Base-by-base conservation (phyloP, 2,113 vertebrate genomes). In the Thamnophis sirtalis region DNA sequence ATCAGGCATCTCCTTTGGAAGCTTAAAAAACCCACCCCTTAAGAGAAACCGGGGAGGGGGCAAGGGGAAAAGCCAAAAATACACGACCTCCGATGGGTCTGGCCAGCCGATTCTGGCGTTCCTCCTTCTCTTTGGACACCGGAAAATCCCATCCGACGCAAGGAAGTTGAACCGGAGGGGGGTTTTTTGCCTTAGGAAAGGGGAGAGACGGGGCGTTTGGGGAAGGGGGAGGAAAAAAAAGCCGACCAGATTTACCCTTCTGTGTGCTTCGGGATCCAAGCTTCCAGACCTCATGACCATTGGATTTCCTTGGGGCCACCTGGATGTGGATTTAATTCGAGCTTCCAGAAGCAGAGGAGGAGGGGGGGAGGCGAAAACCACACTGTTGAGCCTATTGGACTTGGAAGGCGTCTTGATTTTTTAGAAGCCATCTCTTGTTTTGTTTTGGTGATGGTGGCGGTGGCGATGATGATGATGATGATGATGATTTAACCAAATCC, bases 1-100 rank as follows among this genome's bases (percentile, higher is more conserved):
- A 80, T 1, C 33, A 38, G 15, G 68, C 33, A 6, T 21, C 33
- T 80, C 68, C 33, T 80, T 80, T 80, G 68, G 68, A 19, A 19
- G 17, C 5, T 15, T 5, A 15, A 68, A 11, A n/a, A 28, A 33
- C 38, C 1, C 11, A 33, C 17, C 33, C 33, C 68, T 80, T 38
- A 17, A 93, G 93, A 89, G 93, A 92, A 54, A 54, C 88, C 94
- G 91, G 89, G 89, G 92, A 54, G 91, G 89, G 54, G 56, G 91
- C 21, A 13, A 38, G 24, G 8, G 24, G 22, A 10, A 84, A 33
- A 28, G 11, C 2, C 38, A 9, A 28, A 24, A 89, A 21, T 89
- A 92, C 9, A 85, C 55, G 86, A 43, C 88, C 90, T 90, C 94
- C 13, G 97, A 98, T 98, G 98, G 98, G 97, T 96, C 94, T 96